Percentiles rank a stretch among this genome's conserved stretches.
Conservation (phyloP, 2,797 vertebrate species). For the Alectoris magna region DNA sequence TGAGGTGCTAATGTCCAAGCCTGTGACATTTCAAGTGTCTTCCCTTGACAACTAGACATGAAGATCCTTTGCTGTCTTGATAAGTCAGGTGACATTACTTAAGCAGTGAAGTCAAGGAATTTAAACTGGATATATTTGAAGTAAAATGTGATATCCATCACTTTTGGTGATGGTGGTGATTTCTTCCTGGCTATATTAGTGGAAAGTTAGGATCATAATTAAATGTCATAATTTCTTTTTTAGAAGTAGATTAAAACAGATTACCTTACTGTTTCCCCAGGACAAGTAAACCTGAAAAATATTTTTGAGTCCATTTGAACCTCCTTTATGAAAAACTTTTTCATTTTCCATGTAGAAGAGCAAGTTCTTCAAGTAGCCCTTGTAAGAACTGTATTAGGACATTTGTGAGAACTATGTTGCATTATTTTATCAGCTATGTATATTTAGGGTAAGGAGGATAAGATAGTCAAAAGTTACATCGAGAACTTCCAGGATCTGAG, state of each 20-base stretch:
- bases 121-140: not conserved
- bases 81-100: not conserved
- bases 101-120: not conserved
- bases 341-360: not conserved
- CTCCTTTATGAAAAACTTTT: not conserved
- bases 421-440: not conserved
- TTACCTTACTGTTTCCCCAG: not conserved
- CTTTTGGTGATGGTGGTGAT: not conserved
- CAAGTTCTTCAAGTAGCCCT: not conserved
- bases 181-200: not conserved
- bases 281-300: not conserved
- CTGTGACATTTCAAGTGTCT: not conserved
- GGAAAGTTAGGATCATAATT: not conserved
- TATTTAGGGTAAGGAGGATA: not conserved
- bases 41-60: not conserved
- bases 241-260: not conserved
- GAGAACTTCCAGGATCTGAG: not conserved
- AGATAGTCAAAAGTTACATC: not conserved
- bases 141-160: not conserved
- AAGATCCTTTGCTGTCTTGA: not conserved
- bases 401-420: not conserved
- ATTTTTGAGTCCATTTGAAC: not conserved
- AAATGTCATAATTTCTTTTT: not conserved
- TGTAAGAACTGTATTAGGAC: not conserved
- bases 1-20: not conserved